Evolutionary conservation across 2,113 vertebrate genomes (phyloP).

Genomic region (Pogonocichla stellata): DNA sequence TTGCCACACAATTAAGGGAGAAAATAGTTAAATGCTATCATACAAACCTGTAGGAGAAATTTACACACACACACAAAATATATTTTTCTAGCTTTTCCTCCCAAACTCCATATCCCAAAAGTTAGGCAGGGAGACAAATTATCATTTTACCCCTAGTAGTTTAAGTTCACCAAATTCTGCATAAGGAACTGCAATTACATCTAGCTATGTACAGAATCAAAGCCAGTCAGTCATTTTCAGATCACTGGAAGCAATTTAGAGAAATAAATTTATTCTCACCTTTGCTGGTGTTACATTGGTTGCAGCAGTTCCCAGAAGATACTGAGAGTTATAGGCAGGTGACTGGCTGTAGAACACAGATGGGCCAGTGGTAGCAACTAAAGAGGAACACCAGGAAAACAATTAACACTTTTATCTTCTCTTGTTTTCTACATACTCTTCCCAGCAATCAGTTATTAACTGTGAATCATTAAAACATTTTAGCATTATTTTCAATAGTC

Average conservation of each 20-base stretch:
- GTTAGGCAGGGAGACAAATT: background rate
- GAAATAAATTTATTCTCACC: constrained; percentile 70
- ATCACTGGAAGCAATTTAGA: background rate
- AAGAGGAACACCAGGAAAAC: background rate
- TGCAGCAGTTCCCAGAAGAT: constrained; percentile 89
- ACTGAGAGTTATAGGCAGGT: constrained; percentile 93
- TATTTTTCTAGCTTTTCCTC: background rate
- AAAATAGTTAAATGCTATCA: background rate
- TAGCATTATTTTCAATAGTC: background rate
- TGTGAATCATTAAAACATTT: background rate
- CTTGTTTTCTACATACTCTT: background rate
- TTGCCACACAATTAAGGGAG: background rate
- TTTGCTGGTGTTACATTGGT: constrained; percentile 91
- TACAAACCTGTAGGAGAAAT: rapidly evolving
- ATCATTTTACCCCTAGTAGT: background rate
- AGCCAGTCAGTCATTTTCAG: background rate
- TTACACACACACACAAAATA: background rate
- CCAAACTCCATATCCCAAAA: background rate
- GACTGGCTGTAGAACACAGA: constrained; percentile 92
- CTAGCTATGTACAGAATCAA: background rate
- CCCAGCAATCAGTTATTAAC: background rate
- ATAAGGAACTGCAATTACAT: background rate
- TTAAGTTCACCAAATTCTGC: background rate
- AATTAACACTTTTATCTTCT: background rate
- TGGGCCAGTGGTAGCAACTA: constrained; percentile 91